Evolutionary conservation across 1,140 invertebrate genomes (phyloP), one percentile per base, ranked within the genome.

Genomic region (Brachionus sp.): DNA sequence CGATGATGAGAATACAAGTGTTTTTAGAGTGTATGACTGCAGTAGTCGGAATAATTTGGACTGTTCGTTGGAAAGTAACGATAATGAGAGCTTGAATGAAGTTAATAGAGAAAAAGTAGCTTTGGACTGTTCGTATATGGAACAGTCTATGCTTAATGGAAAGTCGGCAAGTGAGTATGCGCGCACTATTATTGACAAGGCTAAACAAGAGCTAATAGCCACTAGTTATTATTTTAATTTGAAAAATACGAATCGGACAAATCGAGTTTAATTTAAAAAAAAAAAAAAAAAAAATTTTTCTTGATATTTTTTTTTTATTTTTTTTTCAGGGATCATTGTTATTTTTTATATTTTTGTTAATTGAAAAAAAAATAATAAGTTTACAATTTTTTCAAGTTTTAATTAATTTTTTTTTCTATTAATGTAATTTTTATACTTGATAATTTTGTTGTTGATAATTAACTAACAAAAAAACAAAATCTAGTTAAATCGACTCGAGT

Each of bases 41-140:
- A 70, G 37, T 33, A 70, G 66, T 70, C n/a, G 35, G n/a, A 70
- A 70, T 16, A 70, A 70, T 70, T 70, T 70, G 37, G 66, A 70
- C 37, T 70, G 66, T 70, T 70, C 66, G 16, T 5, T 16, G 7
- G 66, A 70, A 0, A 23, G 16, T 16, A 25, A 66, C 5, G 62
- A 66, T 2, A 35, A 10, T 16, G n/a, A 46, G 10, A 46, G n/a
- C 44, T 10, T 12, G n/a, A 5, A 12, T n/a, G n/a, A 46, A 46
- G n/a, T 12, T 46, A 46, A 46, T 2, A 46, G n/a, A 12, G 6
- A 57, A 57, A 16, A 57, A 57, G n/a, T 57, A 3, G 6, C 53
- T 19, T 10, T 57, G n/a, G 53, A 57, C 23, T 57, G n/a, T 57
- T 57, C 53, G n/a, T 57, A 10, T 25, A 57, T 57, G 53, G 53